These are phyloP conservation scores for Sitta europaea DNA, from an alignment of 2,113 vertebrate genomes.

Conservation along the genomic window DNA sequence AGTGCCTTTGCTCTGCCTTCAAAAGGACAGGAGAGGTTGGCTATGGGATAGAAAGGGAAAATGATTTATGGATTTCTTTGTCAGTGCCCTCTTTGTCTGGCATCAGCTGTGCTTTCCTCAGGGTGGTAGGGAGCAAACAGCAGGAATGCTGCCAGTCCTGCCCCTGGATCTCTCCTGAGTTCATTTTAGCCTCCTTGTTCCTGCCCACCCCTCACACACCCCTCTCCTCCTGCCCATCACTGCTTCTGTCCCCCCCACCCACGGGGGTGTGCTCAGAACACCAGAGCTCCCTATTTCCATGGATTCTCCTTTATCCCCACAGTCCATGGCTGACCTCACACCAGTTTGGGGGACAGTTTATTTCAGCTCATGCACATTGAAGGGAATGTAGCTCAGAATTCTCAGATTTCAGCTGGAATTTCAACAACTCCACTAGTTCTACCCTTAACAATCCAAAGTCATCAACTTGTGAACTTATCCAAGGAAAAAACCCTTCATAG, in stretches of 20 bases:
- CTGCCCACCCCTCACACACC: neutral
- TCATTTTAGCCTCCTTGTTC: neutral
- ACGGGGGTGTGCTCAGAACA: too few relatives aligned
- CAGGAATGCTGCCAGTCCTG: neutral
- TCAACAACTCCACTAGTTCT: neutral
- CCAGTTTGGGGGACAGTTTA: neutral
- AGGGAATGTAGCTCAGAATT: neutral
- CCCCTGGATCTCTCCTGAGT: neutral
- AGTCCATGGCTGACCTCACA: neutral
- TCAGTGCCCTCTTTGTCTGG: neutral
- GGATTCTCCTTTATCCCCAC: neutral
- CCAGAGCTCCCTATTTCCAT: neutral
- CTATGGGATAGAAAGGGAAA: neutral
- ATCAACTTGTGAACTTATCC: neutral
- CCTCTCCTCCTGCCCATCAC: rapidly evolving
- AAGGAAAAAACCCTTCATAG: neutral
- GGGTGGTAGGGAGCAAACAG: neutral
- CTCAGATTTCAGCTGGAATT: neutral
- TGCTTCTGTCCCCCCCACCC: neutral
- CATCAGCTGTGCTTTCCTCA: neutral
- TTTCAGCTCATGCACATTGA: neutral
- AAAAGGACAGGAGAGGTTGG: neutral
- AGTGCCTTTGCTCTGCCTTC: neutral
- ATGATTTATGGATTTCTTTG: neutral
- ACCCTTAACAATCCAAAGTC: neutral